Percentiles rank a stretch among this genome's conserved stretches.
Evolutionary conservation across 2,888 invertebrate species (phyloP).

Genomic region (Empis livida): DNA sequence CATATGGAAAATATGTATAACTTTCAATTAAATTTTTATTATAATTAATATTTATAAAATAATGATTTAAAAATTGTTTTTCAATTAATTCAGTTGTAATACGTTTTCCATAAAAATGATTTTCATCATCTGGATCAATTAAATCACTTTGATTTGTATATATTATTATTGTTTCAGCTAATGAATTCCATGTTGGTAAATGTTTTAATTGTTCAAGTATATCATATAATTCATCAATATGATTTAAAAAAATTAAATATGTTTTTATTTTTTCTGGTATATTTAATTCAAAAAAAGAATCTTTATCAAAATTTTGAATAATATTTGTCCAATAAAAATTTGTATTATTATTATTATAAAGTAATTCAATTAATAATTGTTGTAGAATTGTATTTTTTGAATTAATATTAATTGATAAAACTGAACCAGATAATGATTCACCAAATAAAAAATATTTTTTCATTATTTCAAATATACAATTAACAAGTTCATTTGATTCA

Average conservation of each 20-base stretch:
- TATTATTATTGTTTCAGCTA: constrained; percentile 25
- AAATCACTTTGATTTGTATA: constrained; percentile 25
- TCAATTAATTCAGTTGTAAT: too few relatives aligned
- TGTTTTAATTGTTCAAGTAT: constrained; percentile 24
- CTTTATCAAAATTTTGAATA: constrained; percentile 11
- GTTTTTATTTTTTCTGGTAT: constrained; percentile 28
- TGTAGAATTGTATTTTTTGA: constrained; percentile 15
- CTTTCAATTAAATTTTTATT: constrained; percentile 20
- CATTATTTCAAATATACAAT: constrained; percentile 13
- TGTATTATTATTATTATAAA: constrained; percentile 11
- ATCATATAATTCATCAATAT: constrained; percentile 25
- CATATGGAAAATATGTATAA: constrained; percentile 30
- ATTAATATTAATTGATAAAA: constrained; percentile 20
- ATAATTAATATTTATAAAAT: too few relatives aligned
- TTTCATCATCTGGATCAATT: background rate
- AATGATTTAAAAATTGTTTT: too few relatives aligned
- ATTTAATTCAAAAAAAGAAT: background rate
- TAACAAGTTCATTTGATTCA: too few relatives aligned
- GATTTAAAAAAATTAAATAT: constrained; percentile 27
- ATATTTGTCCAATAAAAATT: constrained; percentile 20
- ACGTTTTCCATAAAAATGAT: too few relatives aligned
- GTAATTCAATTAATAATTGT: constrained; percentile 18
- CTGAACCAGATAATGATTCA: constrained; percentile 22
- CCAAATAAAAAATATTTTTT: constrained; percentile 25
- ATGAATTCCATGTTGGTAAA: constrained; percentile 30